phyloP scores from a whole-genome alignment of 2,113 vertebrate species.

The Struthio camelus region DNA sequence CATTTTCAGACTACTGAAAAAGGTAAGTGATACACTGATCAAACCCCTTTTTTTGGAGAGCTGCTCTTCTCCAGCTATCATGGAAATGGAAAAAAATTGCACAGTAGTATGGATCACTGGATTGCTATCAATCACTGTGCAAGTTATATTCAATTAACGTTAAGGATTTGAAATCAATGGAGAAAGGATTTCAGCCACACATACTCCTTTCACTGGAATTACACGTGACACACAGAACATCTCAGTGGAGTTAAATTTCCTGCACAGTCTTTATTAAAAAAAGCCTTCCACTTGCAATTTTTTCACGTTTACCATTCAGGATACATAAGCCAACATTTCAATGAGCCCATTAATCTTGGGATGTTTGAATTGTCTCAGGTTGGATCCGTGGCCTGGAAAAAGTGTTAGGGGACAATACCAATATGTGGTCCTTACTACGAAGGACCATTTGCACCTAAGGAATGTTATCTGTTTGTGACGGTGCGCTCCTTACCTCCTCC shows the following conservation, averaged over 20 bases:
- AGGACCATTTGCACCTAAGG: not conserved
- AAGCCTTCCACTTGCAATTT: not conserved
- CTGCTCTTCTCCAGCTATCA: not conserved
- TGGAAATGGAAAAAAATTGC: not conserved
- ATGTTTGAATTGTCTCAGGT: not conserved
- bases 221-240: not conserved
- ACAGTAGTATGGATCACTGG: not conserved
- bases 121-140: not conserved
- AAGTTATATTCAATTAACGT: not conserved
- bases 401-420: not conserved
- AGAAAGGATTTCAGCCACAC: not conserved
- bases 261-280: not conserved
- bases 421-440: not conserved
- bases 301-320: not conserved
- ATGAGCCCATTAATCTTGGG: not conserved
- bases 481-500: too few species aligned
- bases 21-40: not conserved
- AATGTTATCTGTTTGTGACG: too few species aligned
- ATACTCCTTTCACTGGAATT: not conserved
- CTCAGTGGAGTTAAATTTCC: not conserved
- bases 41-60: not conserved
- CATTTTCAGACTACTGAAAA: not conserved
- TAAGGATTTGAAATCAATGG: not conserved
- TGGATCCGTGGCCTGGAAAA: not conserved
- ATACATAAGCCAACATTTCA: not conserved